Evolutionary conservation across 2,113 vertebrate species (phyloP).

Genomic region (Callionymus lyra): DNA sequence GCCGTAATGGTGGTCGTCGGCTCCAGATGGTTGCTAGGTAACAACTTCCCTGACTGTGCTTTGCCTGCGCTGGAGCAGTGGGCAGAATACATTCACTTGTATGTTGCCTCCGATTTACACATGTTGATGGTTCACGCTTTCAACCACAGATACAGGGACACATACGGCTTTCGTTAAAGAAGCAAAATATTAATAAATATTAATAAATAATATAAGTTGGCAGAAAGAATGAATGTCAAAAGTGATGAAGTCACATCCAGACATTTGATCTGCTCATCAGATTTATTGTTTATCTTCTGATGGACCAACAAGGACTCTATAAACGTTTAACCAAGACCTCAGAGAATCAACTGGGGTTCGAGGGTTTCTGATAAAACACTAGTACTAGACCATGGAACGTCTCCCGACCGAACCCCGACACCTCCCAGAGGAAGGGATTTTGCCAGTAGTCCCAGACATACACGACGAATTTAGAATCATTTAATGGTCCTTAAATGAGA

Average conservation of each 20-base stretch:
- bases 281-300: no score
- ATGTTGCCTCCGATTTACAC: no score
- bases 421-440: conserved; percentile 36
- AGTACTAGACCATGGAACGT: no score
- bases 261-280: no score
- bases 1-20: conserved; percentile 67
- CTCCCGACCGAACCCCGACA: conserved; percentile 31
- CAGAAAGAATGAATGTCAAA: background rate
- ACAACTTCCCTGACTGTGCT: conserved; percentile 72
- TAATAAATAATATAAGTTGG: background rate
- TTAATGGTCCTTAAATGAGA: conserved; percentile 68
- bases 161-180: no score
- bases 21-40: conserved; percentile 71
- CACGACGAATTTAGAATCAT: conserved; percentile 64
- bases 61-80: conserved; percentile 55
- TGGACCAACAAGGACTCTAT: no score
- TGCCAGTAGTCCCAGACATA: conserved; percentile 55
- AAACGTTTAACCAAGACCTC: no score
- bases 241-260: background rate
- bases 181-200: no score
- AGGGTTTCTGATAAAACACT: no score
- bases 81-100: conserved; percentile 5
- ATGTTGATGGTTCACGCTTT: no score
- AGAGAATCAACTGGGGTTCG: no score
- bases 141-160: no score